A percentile compares a stretch with the other conserved stretches of the same genome.
Evolutionary conservation across 2,113 vertebrate genomes (phyloP).

Genomic region (Hiodon tergisus): DNA sequence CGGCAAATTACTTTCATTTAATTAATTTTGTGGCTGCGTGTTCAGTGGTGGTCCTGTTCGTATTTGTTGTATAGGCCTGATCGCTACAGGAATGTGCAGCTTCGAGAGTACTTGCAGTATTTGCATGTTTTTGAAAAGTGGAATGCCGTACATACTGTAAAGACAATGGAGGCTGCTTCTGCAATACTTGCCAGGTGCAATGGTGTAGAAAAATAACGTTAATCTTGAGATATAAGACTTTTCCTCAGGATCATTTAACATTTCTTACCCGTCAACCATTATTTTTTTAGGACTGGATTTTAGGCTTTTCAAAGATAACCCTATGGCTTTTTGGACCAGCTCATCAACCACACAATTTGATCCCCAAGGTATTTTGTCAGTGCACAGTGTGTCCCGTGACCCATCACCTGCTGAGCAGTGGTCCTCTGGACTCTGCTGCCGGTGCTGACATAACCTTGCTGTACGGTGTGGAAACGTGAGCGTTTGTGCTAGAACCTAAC

Average conservation of each 20-base stretch:
- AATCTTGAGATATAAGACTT: constrained; percentile 29
- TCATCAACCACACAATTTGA: constrained; percentile 77
- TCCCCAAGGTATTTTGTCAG: constrained; percentile 83
- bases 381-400: constrained; percentile 64
- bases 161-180: too few relatives aligned
- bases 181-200: not conserved
- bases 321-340: constrained; percentile 97
- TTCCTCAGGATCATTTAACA: constrained; percentile 42
- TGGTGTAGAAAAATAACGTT: not conserved
- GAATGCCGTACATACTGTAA: too few relatives aligned
- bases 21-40: too few relatives aligned
- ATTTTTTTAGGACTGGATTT: constrained; percentile 97
- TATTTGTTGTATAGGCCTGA: not conserved
- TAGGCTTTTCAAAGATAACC: constrained; percentile 99
- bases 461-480: constrained; percentile 49
- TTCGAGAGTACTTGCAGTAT: too few relatives aligned
- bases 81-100: too few relatives aligned
- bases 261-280: constrained; percentile 55
- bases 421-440: constrained; percentile 56
- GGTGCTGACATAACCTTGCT: constrained; percentile 58
- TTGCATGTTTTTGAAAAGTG: too few relatives aligned
- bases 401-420: constrained; percentile 56
- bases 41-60: not conserved
- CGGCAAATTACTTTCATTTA: too few relatives aligned
- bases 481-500: constrained; percentile 36